Evolutionary conservation across 2,888 invertebrate genomes (phyloP).

Genomic region (Sicus ferrugineus): DNA sequence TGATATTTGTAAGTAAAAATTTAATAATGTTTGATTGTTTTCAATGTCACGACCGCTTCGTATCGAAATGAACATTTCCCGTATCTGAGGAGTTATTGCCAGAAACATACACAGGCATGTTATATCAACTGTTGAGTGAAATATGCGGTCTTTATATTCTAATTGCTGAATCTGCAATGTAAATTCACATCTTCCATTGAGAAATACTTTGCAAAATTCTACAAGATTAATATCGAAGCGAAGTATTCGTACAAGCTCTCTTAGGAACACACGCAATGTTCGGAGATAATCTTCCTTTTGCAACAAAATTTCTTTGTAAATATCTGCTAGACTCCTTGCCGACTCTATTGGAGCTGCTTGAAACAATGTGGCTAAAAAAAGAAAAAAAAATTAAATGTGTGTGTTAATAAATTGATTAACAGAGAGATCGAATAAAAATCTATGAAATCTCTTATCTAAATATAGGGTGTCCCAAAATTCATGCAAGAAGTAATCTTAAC

Average conservation of each 20-base stretch:
- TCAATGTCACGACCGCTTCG: constrained; percentile 66
- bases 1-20: constrained; percentile 65
- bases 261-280: constrained; percentile 82
- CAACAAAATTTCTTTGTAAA: constrained; percentile 83
- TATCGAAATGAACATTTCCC: constrained; percentile 71
- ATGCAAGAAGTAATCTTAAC: too few species aligned
- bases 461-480: too few species aligned
- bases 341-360: constrained; percentile 84
- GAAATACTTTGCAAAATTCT: constrained; percentile 80
- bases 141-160: constrained; percentile 83
- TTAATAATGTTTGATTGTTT: constrained; percentile 55
- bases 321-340: constrained; percentile 83
- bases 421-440: background rate
- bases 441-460: background rate
- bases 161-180: constrained; percentile 70
- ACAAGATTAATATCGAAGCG: constrained; percentile 82
- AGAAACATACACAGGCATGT: constrained; percentile 86
- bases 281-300: constrained; percentile 91
- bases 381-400: constrained; percentile 1
- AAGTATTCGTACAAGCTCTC: constrained; percentile 88
- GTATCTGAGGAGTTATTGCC: constrained; percentile 75
- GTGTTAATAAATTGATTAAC: background rate
- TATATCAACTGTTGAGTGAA: constrained; percentile 83
- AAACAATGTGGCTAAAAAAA: constrained; percentile 76
- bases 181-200: constrained; percentile 70